These are phyloP conservation scores for Ctenopoma kingsleyae DNA, from an alignment of 2,797 vertebrate genomes.

Conservation along the genomic window DNA sequence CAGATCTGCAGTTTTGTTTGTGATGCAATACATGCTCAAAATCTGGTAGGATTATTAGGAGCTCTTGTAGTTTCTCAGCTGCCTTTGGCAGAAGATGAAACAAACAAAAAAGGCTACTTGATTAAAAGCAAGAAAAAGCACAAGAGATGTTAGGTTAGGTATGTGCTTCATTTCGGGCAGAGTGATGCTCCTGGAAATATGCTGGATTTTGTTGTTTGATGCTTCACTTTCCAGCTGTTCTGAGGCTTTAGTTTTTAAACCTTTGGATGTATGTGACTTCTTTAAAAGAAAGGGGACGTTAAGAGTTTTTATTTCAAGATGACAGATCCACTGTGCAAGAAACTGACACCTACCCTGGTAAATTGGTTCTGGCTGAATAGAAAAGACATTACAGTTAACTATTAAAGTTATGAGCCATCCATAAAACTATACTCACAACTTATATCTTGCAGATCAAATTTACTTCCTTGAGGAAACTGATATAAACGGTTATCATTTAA, in stretches of 20 bases:
- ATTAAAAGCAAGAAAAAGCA: conserved; percentile 5
- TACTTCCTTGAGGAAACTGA: not conserved
- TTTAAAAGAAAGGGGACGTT: not conserved
- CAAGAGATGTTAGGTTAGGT: conserved; percentile 15
- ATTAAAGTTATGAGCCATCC: conserved; percentile 16
- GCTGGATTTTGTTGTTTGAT: conserved; percentile 12
- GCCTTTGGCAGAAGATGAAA: conserved; percentile 3
- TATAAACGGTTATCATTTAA: conserved; percentile 6
- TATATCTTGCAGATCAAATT: conserved; percentile 1
- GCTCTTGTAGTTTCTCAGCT: not conserved
- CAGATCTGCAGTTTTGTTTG: not conserved
- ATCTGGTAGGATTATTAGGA: conserved; percentile 7
- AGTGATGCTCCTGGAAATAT: conserved; percentile 12
- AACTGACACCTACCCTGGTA: conserved; percentile 11
- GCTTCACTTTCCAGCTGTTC: not conserved
- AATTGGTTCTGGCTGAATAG: conserved; percentile 6
- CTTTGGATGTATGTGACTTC: not conserved
- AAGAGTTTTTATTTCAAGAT: conserved; percentile 13
- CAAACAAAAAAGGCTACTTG: conserved; percentile 1
- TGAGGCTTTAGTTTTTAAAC: conserved; percentile 1
- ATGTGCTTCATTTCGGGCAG: conserved; percentile 10
- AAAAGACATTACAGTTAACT: conserved; percentile 1
- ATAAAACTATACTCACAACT: not conserved
- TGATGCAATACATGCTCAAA: conserved; percentile 16
- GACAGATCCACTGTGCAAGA: not conserved